Conservation (phyloP, 1,140 invertebrate genomes). For the Drosophila ogumai region DNA sequence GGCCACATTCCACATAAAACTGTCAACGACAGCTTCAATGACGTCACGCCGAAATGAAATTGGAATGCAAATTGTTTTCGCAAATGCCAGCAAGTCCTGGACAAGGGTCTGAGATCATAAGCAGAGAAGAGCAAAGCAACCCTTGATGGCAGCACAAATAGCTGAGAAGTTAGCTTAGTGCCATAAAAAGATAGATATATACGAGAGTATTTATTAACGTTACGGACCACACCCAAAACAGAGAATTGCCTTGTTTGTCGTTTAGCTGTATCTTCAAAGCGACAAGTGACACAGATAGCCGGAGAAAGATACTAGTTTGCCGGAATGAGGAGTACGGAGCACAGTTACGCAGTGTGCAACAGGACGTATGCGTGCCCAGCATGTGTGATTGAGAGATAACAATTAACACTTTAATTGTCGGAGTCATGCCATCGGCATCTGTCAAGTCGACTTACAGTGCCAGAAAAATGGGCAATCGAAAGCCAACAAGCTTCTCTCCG, state of each 20-base stretch:
- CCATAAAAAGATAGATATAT: conserved; percentile 29
- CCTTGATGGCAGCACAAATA: conserved; percentile 21
- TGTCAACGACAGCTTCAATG: conserved; percentile 48
- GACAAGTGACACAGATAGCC: conserved; percentile 18
- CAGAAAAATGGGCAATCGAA: not conserved
- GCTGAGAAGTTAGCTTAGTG: conserved; percentile 14
- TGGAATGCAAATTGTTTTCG: conserved; percentile 50
- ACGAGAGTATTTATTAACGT: conserved; percentile 4
- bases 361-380: conserved; percentile 56
- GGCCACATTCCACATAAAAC: conserved; percentile 26
- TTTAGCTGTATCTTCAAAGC: conserved; percentile 40
- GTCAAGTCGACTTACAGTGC: conserved; percentile 6
- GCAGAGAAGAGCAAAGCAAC: conserved; percentile 28
- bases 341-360: conserved; percentile 41
- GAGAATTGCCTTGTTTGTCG: conserved; percentile 37
- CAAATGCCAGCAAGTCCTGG: conserved; percentile 20
- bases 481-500: not conserved
- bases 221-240: conserved; percentile 43
- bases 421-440: conserved; percentile 29
- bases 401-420: conserved; percentile 28
- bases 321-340: not conserved
- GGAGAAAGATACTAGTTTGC: not conserved
- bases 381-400: conserved; percentile 22
- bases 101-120: conserved; percentile 42
- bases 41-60: conserved; percentile 38